Evolutionary conservation across 1,140 invertebrate genomes (phyloP).

Genomic region (Apocrypta bakeri): DNA sequence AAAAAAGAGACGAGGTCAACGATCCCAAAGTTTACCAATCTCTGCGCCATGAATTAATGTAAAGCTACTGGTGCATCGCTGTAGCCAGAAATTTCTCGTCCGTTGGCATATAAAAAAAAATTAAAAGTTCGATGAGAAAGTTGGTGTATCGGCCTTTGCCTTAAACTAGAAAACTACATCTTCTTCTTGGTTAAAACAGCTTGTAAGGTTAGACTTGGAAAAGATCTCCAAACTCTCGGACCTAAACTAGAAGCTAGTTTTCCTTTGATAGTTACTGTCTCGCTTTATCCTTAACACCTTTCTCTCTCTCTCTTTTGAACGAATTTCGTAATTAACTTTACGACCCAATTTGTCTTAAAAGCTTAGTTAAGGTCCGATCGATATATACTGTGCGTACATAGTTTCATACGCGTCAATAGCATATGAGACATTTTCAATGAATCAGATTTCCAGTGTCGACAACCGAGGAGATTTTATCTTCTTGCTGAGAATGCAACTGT

Average conservation of each 20-base stretch:
- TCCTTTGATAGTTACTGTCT: background rate
- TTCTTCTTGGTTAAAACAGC: conserved; percentile 1
- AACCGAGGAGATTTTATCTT: too few relatives aligned
- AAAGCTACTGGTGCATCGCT: background rate
- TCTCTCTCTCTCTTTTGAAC: background rate
- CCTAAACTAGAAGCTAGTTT: background rate
- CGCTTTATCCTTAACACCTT: background rate
- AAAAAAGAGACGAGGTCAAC: background rate
- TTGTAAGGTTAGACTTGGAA: background rate
- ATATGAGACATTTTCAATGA: too few relatives aligned
- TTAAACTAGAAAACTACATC: conserved; percentile 15
- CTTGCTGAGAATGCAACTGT: too few relatives aligned
- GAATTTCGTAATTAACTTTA: conserved; percentile 41
- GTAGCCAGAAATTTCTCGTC: background rate
- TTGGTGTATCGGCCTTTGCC: conserved; percentile 7
- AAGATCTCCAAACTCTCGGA: conserved; percentile 11
- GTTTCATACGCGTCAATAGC: too few relatives aligned
- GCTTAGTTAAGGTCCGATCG: background rate
- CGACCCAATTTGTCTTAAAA: background rate
- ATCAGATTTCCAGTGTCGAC: too few relatives aligned
- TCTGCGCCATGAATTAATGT: background rate
- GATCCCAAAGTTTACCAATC: conserved; percentile 12
- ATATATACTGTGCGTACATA: background rate
- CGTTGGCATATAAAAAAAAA: background rate
- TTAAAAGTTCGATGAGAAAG: conserved; percentile 34